Conservation (phyloP, 2,113 vertebrate genomes). For the Peromyscus maniculatus region DNA sequence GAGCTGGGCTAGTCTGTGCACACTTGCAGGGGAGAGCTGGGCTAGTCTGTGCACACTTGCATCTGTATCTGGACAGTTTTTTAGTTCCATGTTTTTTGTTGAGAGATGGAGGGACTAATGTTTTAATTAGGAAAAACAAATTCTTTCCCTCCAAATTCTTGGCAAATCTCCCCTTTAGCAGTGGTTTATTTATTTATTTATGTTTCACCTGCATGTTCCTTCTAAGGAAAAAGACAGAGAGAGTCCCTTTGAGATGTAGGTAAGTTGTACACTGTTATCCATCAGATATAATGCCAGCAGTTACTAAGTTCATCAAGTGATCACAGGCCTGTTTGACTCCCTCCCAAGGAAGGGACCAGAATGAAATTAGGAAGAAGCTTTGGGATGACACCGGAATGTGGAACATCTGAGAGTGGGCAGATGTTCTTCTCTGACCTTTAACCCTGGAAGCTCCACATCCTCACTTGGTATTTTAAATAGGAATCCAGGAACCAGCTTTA, state of each 20-base stretch:
- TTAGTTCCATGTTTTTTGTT: not conserved
- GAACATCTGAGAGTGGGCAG: not conserved
- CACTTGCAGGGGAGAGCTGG: too few relatives aligned
- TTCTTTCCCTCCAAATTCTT: not conserved
- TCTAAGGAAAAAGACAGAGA: conserved; percentile 4
- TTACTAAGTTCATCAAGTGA: not conserved
- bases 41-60: not conserved
- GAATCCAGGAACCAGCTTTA: too few relatives aligned
- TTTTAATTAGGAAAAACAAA: conserved; percentile 45
- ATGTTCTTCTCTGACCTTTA: not conserved
- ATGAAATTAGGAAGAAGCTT: not conserved
- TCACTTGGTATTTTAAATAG: conserved; percentile 37
- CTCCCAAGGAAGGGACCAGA: not conserved
- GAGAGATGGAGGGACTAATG: conserved; percentile 25
- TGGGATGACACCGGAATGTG: not conserved
- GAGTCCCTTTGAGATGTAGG: conserved; percentile 7
- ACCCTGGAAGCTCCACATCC: conserved; percentile 25
- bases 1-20: too few relatives aligned
- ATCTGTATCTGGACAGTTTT: not conserved
- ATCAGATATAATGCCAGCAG: not conserved
- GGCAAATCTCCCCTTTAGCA: conserved; percentile 26
- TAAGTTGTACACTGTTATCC: not conserved
- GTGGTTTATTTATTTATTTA: not conserved
- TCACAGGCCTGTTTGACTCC: not conserved
- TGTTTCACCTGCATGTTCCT: conserved; percentile 49